These are phyloP conservation scores for Porites cylindrica DNA, from an alignment of 92 coral and sea anemone genomes.

Conservation along the genomic window DNA sequence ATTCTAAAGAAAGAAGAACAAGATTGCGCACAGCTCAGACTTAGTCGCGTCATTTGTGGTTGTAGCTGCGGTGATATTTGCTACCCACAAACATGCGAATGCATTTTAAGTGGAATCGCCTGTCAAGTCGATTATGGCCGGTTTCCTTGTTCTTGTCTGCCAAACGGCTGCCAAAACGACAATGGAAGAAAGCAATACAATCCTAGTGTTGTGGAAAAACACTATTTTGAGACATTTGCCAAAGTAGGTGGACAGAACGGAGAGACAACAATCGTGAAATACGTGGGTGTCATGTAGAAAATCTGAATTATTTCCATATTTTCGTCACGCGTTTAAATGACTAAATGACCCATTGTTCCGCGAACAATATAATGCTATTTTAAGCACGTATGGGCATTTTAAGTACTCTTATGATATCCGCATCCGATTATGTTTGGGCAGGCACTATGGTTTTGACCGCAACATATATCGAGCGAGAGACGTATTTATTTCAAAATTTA, in stretches of 20 bases:
- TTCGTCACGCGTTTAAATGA: background rate
- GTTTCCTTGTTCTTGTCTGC: constrained; percentile 95
- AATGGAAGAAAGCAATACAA: constrained; percentile 94
- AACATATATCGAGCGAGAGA: background rate
- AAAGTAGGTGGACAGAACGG: constrained; percentile 60
- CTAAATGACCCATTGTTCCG: background rate
- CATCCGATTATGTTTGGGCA: background rate
- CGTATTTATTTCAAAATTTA: background rate
- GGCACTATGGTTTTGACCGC: background rate
- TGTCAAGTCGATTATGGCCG: constrained; percentile 98
- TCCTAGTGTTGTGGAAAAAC: constrained; percentile 78
- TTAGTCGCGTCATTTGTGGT: constrained; percentile 94
- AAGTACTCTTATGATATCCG: constrained; percentile 9
- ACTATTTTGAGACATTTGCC: constrained; percentile 89
- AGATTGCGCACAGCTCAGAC: constrained; percentile 86
- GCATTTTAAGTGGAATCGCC: constrained; percentile 92
- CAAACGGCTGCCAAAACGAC: constrained; percentile 83
- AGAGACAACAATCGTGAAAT: constrained; percentile 25
- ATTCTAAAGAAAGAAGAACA: constrained; percentile 85
- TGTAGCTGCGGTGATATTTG: constrained; percentile 94
- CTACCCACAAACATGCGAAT: constrained; percentile 92
- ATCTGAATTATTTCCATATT: constrained; percentile 1
- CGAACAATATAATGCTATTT: constrained; percentile 25
- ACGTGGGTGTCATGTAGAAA: constrained; percentile 31
- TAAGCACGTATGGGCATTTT: background rate